These are phyloP conservation scores for Malurus cyaneus DNA, from an alignment of 2,113 vertebrate species.

Conservation along the genomic window DNA sequence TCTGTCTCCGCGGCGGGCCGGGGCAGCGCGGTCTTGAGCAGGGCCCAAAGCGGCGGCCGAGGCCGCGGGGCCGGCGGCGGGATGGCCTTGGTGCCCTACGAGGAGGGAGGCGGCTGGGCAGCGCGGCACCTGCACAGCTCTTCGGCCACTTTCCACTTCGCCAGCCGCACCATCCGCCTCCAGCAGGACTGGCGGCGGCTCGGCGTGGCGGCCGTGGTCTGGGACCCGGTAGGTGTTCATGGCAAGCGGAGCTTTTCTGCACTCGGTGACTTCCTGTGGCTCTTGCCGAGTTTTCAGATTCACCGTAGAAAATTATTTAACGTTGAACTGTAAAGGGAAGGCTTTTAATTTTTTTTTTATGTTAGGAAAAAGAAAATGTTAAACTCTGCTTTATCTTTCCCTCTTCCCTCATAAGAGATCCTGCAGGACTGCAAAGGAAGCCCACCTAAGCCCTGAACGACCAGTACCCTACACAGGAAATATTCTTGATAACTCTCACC, in stretches of 20 bases:
- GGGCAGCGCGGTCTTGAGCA: background rate
- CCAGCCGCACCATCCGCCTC: slow-evolving; percentile 77
- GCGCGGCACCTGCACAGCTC: slow-evolving; percentile 85
- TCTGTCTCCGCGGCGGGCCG: background rate
- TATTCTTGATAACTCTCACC: rapidly evolving
- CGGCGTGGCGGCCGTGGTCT: slow-evolving; percentile 92
- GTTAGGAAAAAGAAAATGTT: background rate
- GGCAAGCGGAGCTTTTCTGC: rapidly evolving
- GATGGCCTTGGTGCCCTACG: slow-evolving; percentile 92
- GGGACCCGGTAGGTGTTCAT: slow-evolving; percentile 85
- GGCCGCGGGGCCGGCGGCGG: background rate
- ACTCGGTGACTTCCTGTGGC: rapidly evolving
- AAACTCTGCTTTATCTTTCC: background rate
- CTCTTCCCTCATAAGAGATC: background rate
- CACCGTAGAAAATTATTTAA: background rate
- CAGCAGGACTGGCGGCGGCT: slow-evolving; percentile 89
- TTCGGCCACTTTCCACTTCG: slow-evolving; percentile 80
- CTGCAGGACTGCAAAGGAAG: background rate
- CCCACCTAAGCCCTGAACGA: rapidly evolving
- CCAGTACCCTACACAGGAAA: background rate
- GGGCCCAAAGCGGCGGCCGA: background rate
- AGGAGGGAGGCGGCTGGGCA: slow-evolving; percentile 60
- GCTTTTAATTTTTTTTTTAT: no score
- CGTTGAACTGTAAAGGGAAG: background rate
- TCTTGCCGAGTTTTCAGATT: background rate